Percentiles rank a stretch among this genome's conserved stretches.
Evolutionary conservation across 1,140 invertebrate genomes (phyloP).

Genomic region (Pseudomyrmex dendroicus): DNA sequence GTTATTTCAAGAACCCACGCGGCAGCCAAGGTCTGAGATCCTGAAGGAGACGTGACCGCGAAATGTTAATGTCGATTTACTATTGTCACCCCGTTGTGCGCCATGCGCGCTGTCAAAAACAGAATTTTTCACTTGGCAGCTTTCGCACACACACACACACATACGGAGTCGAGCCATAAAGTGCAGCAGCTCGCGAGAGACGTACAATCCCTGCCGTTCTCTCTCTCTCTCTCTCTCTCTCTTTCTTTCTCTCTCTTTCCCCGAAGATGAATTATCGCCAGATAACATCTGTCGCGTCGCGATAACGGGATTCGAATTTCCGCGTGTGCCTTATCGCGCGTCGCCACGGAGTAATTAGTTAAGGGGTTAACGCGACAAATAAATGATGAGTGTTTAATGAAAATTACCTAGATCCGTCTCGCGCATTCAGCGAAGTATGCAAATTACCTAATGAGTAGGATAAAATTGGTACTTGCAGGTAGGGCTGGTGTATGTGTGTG

Average conservation of each 20-base stretch:
- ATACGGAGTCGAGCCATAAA: conserved; percentile 12
- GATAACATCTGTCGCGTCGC: conserved; percentile 38
- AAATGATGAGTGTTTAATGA: conserved; percentile 5
- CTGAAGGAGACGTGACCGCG: conserved; percentile 42
- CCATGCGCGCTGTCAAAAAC: background rate
- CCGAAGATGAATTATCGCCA: conserved; percentile 43
- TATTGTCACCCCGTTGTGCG: conserved; percentile 22
- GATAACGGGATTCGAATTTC: conserved; percentile 24
- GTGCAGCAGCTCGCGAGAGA: conserved; percentile 17
- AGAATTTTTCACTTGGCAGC: conserved; percentile 45
- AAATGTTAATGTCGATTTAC: conserved; percentile 54
- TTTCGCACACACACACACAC: background rate
- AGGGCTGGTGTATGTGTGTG: too few species aligned
- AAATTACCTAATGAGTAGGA: background rate
- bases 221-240: background rate
- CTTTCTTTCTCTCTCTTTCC: background rate
- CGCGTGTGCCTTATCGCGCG: conserved; percentile 1
- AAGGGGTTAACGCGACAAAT: conserved; percentile 22
- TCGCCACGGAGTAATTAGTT: conserved; percentile 23
- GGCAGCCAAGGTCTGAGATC: conserved; percentile 46
- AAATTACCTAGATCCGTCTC: background rate
- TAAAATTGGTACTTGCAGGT: too few species aligned
- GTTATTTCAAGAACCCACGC: conserved; percentile 51
- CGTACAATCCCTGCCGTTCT: background rate
- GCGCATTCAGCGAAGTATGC: background rate